Evolutionary conservation across 2,113 vertebrate species (phyloP).

Genomic region (Pleuronectes platessa): DNA sequence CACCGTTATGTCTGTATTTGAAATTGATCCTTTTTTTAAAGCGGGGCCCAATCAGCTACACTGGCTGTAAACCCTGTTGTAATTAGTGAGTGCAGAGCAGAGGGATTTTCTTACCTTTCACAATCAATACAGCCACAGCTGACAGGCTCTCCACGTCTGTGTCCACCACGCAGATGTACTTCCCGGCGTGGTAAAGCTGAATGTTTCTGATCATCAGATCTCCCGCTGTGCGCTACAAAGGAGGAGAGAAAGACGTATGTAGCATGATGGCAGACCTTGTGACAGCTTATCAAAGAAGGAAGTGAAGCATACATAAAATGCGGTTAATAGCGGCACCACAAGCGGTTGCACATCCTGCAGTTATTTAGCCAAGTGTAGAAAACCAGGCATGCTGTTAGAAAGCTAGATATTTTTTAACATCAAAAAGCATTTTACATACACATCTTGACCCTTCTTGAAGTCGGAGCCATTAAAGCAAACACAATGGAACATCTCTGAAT

Average conservation of each 20-base stretch:
- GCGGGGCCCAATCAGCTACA: constrained; percentile 19
- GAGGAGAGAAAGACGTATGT: constrained; percentile 63
- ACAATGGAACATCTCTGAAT: constrained; percentile 15
- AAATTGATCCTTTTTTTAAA: not conserved
- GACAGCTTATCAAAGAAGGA: constrained; percentile 72
- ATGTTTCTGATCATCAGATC: constrained; percentile 96
- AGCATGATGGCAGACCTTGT: constrained; percentile 70
- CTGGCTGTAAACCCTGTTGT: constrained; percentile 44
- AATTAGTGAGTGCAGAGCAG: constrained; percentile 57
- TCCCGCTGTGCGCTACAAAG: constrained; percentile 86
- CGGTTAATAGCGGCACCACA: constrained; percentile 48
- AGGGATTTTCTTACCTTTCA: constrained; percentile 85
- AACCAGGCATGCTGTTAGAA: not conserved
- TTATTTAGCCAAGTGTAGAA: constrained; percentile 15
- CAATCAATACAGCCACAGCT: constrained; percentile 88
- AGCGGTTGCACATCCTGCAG: constrained; percentile 15
- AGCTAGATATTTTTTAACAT: no score
- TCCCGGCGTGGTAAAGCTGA: constrained; percentile 91
- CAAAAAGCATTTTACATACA: not conserved
- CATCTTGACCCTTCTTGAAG: constrained; percentile 3
- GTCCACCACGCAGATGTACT: constrained; percentile 91
- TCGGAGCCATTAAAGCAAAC: constrained; percentile 6
- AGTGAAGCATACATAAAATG: constrained; percentile 60
- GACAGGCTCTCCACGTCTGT: constrained; percentile 93
- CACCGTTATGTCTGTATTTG: constrained; percentile 17